phyloP scores from a whole-genome alignment of 2,113 vertebrate genomes.

The Colistium nudipinnis region DNA sequence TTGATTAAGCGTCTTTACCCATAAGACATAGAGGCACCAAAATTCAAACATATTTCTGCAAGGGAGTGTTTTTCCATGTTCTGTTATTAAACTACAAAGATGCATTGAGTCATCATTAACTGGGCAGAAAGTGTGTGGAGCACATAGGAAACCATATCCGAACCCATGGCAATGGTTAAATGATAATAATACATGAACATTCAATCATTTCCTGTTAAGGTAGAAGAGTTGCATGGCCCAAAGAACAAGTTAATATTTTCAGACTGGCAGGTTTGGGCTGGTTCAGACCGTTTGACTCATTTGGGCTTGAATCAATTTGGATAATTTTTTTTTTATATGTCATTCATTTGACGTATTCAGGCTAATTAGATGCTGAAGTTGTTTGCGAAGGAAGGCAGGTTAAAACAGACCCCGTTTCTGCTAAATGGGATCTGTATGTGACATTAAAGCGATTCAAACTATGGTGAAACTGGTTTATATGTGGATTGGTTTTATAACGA shows the following conservation, averaged over 20 bases:
- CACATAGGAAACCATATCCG: not conserved
- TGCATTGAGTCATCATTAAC: not conserved
- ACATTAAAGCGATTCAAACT: not conserved
- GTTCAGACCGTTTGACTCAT: not conserved
- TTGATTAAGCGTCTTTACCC: not conserved
- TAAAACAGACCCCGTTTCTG: not conserved
- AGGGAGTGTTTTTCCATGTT: too few relatives aligned
- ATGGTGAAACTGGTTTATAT: not conserved
- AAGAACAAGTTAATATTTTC: not conserved
- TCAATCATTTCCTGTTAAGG: not conserved
- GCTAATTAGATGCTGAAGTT: constrained; percentile 2
- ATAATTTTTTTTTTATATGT: not conserved
- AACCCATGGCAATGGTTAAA: not conserved
- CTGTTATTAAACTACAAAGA: too few relatives aligned
- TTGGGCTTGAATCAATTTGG: not conserved
- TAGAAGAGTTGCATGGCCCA: not conserved
- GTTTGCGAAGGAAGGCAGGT: not conserved
- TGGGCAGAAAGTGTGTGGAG: not conserved
- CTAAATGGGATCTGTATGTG: not conserved
- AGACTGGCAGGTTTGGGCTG: not conserved
- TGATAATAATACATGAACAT: not conserved
- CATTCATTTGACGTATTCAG: not conserved
- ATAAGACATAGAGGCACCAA: not conserved
- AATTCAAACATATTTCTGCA: too few relatives aligned
- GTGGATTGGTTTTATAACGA: too few relatives aligned